Base-by-base conservation (phyloP, 2,888 invertebrate genomes). In the Clepsis dumicolana region DNA sequence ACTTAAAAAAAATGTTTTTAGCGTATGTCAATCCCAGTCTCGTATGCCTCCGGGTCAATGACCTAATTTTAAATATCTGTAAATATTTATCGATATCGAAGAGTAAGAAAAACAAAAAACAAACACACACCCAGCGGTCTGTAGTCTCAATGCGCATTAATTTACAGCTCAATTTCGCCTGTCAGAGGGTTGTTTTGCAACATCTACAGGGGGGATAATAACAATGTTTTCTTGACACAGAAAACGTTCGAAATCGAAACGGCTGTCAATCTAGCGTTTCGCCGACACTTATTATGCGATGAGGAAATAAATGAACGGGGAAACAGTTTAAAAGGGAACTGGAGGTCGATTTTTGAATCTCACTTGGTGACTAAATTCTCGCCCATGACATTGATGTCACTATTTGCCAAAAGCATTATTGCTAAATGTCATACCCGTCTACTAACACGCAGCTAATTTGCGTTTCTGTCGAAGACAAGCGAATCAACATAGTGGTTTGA, bases 141-240 rank as follows among this genome's bases (percentile, higher is more conserved):
- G 38, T 38, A 38, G 38, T n/a, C 38, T 38, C n/a, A 38, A 38
- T 12, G 2, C 2, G 0, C 38, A 12, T 38, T 0, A 4, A 38
- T 4, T 14, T 41, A 44, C 16, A 14, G n/a, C 44, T 44, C 44
- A 44, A 18, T 8, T 1, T 44, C 7, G 18, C 44, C 7, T 18
- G 8, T 2, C 18, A 8, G 16, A 18, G 16, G 1, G 18, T 18
- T 44, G 35, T 35, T 35, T 1, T 44, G 18, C 1, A 41, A 41
- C 16, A 44, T 18, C 44, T 14, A 38, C 44, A 18, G 8, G 16
- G 44, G 8, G 44, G 18, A 44, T 8, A n/a, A 16, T 14, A 44
- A 44, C 5, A 44, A 44, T 44, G 44, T 44, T 44, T 44, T 44
- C 44, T 16, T 18, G 44, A 8, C 44, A 44, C 44, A 44, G 16